phyloP scores from a whole-genome alignment of 2,888 invertebrate species.

The Cinara cedri region DNA sequence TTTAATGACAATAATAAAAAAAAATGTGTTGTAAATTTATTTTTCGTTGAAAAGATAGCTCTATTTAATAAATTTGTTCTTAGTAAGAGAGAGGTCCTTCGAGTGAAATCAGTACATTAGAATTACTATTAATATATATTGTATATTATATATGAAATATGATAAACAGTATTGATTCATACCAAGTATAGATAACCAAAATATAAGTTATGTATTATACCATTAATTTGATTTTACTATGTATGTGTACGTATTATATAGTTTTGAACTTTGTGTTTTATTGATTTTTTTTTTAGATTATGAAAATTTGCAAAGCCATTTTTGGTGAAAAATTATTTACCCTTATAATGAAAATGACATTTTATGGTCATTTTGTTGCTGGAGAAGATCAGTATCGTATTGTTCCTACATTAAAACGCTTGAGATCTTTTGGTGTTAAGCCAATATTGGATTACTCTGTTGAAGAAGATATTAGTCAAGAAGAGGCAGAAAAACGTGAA shows the following conservation, averaged over 20 bases:
- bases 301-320: constrained; percentile 77
- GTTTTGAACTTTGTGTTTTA: neutral
- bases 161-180: too few relatives aligned
- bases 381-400: constrained; percentile 91
- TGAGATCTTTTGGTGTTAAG: constrained; percentile 95
- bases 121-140: too few relatives aligned
- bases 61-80: too few relatives aligned
- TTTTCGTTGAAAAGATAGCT: too few relatives aligned
- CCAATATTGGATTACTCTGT: constrained; percentile 98
- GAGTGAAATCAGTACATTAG: too few relatives aligned
- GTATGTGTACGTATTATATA: neutral
- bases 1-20: too few relatives aligned
- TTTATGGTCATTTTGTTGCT: constrained; percentile 99
- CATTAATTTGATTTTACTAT: neutral
- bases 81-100: too few relatives aligned
- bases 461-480: constrained; percentile 91
- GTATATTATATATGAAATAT: too few relatives aligned
- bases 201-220: too few relatives aligned
- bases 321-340: constrained; percentile 84
- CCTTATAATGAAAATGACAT: constrained; percentile 86
- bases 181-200: too few relatives aligned
- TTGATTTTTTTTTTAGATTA: constrained; percentile 72
- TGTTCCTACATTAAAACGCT: constrained; percentile 80
- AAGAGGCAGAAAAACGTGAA: constrained; percentile 93
- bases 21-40: too few relatives aligned